Conservation (phyloP, 2,888 invertebrate species). For the Agriotes lineatus region DNA sequence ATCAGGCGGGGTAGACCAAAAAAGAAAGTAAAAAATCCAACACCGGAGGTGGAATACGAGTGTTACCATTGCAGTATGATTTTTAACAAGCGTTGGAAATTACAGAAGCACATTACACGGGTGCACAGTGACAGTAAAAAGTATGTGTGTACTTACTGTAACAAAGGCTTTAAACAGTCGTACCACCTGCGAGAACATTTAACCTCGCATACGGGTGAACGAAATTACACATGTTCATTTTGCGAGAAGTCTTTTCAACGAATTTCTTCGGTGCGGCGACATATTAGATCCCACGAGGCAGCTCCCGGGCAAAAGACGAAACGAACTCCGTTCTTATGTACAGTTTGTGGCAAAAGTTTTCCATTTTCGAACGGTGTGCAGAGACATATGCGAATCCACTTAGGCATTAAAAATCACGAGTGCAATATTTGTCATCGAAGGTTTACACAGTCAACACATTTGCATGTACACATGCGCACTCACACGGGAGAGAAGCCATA, state of each 20-base stretch:
- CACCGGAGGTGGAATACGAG: slow-evolving; percentile 31
- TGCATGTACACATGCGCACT: slow-evolving; percentile 67
- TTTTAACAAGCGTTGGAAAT: slow-evolving; percentile 53
- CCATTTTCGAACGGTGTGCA: slow-evolving; percentile 60
- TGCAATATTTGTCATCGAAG: slow-evolving; percentile 63
- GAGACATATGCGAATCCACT: slow-evolving; percentile 63
- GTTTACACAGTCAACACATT: slow-evolving; percentile 64
- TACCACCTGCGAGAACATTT: slow-evolving; percentile 58
- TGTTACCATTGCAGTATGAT: slow-evolving; percentile 53
- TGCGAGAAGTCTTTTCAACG: slow-evolving; percentile 59
- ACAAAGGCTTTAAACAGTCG: slow-evolving; percentile 56
- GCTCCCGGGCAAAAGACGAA: slow-evolving; percentile 59
- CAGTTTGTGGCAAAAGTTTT: slow-evolving; percentile 62
- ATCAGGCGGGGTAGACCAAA: slow-evolving; percentile 16
- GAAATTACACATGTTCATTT: slow-evolving; percentile 55
- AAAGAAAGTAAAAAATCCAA: slow-evolving; percentile 17
- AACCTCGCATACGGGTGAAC: slow-evolving; percentile 58
- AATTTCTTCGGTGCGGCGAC: slow-evolving; percentile 56
- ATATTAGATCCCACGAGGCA: slow-evolving; percentile 56
- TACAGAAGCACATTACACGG: slow-evolving; percentile 53
- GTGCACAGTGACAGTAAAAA: slow-evolving; percentile 49
- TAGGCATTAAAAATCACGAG: slow-evolving; percentile 60
- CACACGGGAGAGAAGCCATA: slow-evolving; percentile 69
- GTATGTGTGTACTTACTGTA: slow-evolving; percentile 50
- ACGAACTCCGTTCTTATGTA: slow-evolving; percentile 60